Percentiles rank a stretch among this genome's conserved stretches.
Evolutionary conservation across 2,888 invertebrate species (phyloP).

Genomic region (Myopa tessellatipennis): DNA sequence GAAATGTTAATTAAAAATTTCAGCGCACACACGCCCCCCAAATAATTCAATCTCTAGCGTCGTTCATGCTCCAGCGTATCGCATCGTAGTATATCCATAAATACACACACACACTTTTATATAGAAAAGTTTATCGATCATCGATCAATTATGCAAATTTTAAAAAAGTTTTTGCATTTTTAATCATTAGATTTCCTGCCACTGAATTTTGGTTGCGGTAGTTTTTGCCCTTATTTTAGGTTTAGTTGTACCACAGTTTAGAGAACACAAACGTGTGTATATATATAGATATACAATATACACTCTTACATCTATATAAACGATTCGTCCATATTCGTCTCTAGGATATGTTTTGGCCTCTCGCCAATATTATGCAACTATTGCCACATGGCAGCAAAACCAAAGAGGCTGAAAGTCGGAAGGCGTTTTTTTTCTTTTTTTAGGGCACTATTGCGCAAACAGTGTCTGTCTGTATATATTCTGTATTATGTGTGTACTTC

Average conservation of each 20-base stretch:
- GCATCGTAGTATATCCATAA: not conserved
- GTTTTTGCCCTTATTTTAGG: slow-evolving; percentile 9
- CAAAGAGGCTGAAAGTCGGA: not conserved
- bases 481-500: not conserved
- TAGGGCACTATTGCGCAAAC: not conserved
- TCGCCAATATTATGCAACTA: not conserved
- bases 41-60: too few species aligned
- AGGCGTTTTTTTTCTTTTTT: not conserved
- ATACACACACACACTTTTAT: not conserved
- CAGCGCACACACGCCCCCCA: too few species aligned
- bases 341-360: not conserved
- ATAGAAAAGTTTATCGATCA: slow-evolving; percentile 4
- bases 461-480: not conserved
- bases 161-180: slow-evolving; percentile 25
- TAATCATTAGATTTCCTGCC: slow-evolving; percentile 15
- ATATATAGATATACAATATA: not conserved
- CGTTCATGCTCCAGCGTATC: too few species aligned
- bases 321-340: not conserved
- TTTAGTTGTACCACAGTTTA: not conserved
- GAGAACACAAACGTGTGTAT: not conserved
- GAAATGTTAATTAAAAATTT: slow-evolving; percentile 2
- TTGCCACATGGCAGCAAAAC: not conserved
- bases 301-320: not conserved
- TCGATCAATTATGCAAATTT: slow-evolving; percentile 34
- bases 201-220: slow-evolving; percentile 10